phyloP scores from a whole-genome alignment of 2,888 invertebrate species.

The Coremacera marginata region DNA sequence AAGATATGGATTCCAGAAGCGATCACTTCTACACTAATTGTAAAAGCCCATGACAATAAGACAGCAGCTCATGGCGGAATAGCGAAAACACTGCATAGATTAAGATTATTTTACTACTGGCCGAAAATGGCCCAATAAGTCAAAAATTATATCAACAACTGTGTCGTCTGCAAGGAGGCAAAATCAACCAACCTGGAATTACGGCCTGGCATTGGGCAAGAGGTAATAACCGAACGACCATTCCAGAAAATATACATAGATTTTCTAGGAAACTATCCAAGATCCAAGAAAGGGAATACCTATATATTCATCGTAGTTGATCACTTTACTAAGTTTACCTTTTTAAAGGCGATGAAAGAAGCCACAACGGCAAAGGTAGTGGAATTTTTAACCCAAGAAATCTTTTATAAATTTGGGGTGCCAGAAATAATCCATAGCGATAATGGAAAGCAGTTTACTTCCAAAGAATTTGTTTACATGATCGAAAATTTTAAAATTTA shows the following conservation, averaged over 20 bases:
- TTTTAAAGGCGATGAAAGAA: no score
- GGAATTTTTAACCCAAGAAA: no score
- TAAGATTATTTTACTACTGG: constrained; percentile 20
- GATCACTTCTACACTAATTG: no score
- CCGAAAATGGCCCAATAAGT: constrained; percentile 25
- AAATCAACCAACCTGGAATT: constrained; percentile 11
- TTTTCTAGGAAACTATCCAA: not conserved
- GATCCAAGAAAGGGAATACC: no score
- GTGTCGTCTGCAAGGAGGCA: constrained; percentile 23
- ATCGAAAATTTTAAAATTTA: not conserved
- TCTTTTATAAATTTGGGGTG: not conserved
- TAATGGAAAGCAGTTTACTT: no score
- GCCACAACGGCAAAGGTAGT: no score
- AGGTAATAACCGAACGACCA: not conserved
- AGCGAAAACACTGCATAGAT: constrained; percentile 3
- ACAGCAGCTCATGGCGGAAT: constrained; percentile 23
- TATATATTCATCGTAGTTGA: no score
- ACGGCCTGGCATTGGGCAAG: no score
- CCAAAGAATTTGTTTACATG: not conserved
- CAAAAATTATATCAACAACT: not conserved
- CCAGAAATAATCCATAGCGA: no score
- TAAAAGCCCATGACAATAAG: no score
- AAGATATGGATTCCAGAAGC: no score
- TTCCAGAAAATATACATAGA: constrained; percentile 1
- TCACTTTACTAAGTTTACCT: no score